A percentile compares a stretch with the other conserved stretches of the same genome.
These are phyloP conservation scores for Chymomyza amoena DNA, from an alignment of 2,888 invertebrate species.

Conservation along the genomic window DNA sequence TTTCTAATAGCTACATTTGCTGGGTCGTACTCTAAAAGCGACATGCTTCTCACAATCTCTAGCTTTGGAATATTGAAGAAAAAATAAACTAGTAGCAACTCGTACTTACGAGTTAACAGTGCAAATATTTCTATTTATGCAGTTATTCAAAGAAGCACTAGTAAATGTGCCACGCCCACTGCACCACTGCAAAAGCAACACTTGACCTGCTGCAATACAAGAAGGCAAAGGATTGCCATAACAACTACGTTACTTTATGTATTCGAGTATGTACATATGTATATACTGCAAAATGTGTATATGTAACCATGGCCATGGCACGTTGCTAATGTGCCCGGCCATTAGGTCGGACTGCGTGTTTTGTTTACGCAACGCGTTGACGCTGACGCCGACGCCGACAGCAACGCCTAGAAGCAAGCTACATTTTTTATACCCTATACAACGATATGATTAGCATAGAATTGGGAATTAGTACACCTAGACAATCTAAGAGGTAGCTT, in stretches of 20 bases:
- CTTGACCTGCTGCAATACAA: slow-evolving; percentile 20
- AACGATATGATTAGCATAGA: no score
- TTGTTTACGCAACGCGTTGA: slow-evolving; percentile 64
- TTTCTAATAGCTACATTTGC: slow-evolving; percentile 29
- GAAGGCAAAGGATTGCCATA: background rate
- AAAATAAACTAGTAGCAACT: background rate
- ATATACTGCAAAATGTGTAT: background rate
- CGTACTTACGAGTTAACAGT: slow-evolving; percentile 25
- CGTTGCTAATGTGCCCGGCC: slow-evolving; percentile 70
- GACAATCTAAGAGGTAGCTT: no score
- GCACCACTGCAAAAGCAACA: background rate
- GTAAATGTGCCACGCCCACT: slow-evolving; percentile 12
- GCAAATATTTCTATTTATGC: slow-evolving; percentile 68
- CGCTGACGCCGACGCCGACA: slow-evolving; percentile 1
- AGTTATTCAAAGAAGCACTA: slow-evolving; percentile 49
- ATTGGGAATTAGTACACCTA: no score
- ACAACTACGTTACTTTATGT: background rate
- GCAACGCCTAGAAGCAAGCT: slow-evolving; percentile 22
- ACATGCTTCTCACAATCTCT: background rate
- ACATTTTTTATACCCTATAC: slow-evolving; percentile 19
- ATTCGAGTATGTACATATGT: background rate
- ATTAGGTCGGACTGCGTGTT: slow-evolving; percentile 70
- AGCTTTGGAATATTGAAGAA: slow-evolving; percentile 13
- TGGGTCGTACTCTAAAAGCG: slow-evolving; percentile 1
- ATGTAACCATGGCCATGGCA: slow-evolving; percentile 31